Conservation (phyloP, 2,888 invertebrate species). For the Caenorhabditis sulstoni region DNA sequence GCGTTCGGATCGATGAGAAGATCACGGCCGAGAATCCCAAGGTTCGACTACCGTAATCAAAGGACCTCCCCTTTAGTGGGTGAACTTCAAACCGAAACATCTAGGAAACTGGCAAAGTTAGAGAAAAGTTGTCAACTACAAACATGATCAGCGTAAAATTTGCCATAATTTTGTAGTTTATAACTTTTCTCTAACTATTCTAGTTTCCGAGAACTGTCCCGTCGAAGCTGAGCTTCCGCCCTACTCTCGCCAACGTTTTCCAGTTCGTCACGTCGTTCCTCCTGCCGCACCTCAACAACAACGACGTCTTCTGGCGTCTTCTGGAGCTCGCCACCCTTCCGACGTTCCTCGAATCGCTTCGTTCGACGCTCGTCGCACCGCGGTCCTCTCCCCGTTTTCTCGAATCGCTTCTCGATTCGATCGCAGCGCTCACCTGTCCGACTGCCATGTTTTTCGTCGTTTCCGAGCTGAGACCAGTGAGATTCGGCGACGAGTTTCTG, state of each 20-base stretch:
- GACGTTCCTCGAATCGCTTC: constrained; percentile 18
- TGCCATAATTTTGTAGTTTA: too few relatives aligned
- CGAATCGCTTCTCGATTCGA: constrained; percentile 25
- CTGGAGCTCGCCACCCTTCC: constrained; percentile 55
- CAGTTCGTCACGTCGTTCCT: constrained; percentile 60
- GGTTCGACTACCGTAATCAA: too few relatives aligned
- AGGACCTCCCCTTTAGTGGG: too few relatives aligned
- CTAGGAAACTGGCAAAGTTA: too few relatives aligned
- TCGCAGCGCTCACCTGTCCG: constrained; percentile 57
- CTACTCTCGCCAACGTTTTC: too few relatives aligned
- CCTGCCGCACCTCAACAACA: constrained; percentile 64
- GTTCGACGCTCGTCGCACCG: neutral
- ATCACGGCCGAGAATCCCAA: constrained; percentile 39
- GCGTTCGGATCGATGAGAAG: constrained; percentile 36
- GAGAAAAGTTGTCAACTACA: too few relatives aligned
- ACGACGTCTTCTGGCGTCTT: constrained; percentile 71
- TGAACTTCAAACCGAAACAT: too few relatives aligned
- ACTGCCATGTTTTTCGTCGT: constrained; percentile 54
- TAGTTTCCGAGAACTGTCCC: too few relatives aligned
- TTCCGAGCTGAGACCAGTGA: constrained; percentile 18
- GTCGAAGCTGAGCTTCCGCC: too few relatives aligned
- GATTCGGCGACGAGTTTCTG: neutral
- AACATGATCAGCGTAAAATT: too few relatives aligned
- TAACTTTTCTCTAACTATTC: too few relatives aligned
- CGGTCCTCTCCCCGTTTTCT: constrained; percentile 30